A percentile compares a stretch with the other conserved stretches of the same genome.
These are phyloP conservation scores for Corticium candelabrum DNA, from an alignment of 37 sponge, comb jelly and placozoan genomes.

Conservation along the genomic window DNA sequence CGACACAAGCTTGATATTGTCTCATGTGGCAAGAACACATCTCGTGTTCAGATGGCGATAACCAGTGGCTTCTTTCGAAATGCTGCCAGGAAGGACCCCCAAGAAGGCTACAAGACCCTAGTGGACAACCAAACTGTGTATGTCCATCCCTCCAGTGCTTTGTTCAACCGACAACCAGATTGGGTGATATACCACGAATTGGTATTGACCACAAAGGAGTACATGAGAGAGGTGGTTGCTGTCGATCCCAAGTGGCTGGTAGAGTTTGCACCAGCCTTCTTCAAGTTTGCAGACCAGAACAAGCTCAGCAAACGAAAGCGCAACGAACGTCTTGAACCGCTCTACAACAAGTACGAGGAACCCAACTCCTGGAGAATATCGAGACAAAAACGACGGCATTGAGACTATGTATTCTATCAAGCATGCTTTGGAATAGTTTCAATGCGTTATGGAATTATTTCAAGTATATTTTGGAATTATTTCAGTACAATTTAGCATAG, in stretches of 20 bases:
- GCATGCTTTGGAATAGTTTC: too few species aligned
- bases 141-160: conserved; percentile 89
- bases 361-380: conserved; percentile 97
- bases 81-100: conserved; percentile 91
- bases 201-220: conserved; percentile 96
- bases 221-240: conserved; percentile 88
- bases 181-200: conserved; percentile 97
- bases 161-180: conserved; percentile 95
- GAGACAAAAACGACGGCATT: not conserved
- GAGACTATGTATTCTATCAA: conserved; percentile 2
- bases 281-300: conserved; percentile 85
- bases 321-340: conserved; percentile 85
- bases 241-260: conserved; percentile 98
- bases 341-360: conserved; percentile 95
- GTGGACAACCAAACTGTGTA: conserved; percentile 90
- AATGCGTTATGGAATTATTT: too few species aligned
- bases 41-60: conserved; percentile 87
- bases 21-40: conserved; percentile 75
- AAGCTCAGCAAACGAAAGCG: conserved; percentile 89
- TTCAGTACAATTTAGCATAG: too few species aligned
- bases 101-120: conserved; percentile 93
- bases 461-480: too few species aligned
- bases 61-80: conserved; percentile 93
- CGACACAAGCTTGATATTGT: conserved; percentile 94
- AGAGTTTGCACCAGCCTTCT: conserved; percentile 97